Percentiles rank a stretch among this genome's conserved stretches.
Evolutionary conservation across 2,113 vertebrate species (phyloP).

Genomic region (Spea multiplicata): DNA sequence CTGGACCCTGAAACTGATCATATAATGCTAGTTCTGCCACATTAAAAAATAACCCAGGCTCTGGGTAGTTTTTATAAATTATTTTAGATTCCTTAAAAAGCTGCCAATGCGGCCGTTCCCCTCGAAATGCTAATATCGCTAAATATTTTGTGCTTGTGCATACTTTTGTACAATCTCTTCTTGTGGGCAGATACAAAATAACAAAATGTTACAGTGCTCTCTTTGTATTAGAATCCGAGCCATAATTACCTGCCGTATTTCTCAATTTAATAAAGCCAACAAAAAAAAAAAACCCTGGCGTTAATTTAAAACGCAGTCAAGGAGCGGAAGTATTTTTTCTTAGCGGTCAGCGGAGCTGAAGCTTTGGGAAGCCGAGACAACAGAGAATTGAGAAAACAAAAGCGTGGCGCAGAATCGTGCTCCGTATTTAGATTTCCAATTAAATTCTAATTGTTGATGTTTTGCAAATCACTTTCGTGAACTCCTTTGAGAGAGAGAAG

Average conservation of each 20-base stretch:
- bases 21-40: no score
- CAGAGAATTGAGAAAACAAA: constrained; percentile 17
- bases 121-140: no score
- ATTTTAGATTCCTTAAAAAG: no score
- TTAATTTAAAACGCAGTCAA: constrained; percentile 29
- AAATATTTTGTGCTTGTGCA: no score
- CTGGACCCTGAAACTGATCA: no score
- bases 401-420: constrained; percentile 24
- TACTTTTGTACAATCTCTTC: no score
- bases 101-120: no score
- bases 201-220: no score
- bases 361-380: background rate
- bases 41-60: no score
- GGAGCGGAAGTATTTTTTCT: background rate
- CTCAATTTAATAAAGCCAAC: background rate
- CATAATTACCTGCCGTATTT: background rate
- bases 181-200: no score
- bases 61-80: no score
- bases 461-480: constrained; percentile 14
- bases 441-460: constrained; percentile 28
- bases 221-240: background rate
- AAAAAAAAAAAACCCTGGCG: background rate
- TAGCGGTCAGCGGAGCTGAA: background rate
- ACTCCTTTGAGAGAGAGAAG: constrained; percentile 3
- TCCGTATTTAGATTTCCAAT: constrained; percentile 29